phyloP scores from a whole-genome alignment of 2,797 vertebrate species.

The Peromyscus eremicus region DNA sequence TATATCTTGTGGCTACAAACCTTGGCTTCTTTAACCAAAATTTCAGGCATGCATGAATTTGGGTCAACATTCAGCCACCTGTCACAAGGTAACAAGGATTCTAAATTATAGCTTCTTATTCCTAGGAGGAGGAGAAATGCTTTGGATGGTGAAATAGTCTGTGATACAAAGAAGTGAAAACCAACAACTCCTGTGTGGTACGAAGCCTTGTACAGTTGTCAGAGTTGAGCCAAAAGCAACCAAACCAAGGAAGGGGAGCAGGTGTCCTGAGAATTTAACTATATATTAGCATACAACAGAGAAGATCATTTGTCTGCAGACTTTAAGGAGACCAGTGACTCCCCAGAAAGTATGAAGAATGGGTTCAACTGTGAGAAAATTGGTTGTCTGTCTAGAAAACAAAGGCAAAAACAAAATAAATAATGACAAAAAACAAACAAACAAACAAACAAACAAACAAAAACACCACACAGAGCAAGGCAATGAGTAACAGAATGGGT shows the following conservation, averaged over 20 bases:
- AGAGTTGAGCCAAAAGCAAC: background rate
- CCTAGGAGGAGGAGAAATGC: background rate
- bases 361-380: background rate
- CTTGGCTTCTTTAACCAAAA: constrained; percentile 44
- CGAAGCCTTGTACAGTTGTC: background rate
- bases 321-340: background rate
- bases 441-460: no score
- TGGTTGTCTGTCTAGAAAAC: background rate
- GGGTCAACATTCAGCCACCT: constrained; percentile 32
- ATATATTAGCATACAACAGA: background rate
- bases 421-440: background rate
- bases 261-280: background rate
- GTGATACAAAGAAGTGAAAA: background rate
- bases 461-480: background rate
- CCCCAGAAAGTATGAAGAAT: background rate
- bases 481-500: background rate
- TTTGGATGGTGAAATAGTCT: background rate
- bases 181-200: background rate
- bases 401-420: background rate
- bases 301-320: background rate
- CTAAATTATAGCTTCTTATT: constrained; percentile 30
- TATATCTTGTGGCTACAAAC: background rate
- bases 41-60: background rate
- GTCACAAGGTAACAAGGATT: constrained; percentile 50
- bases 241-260: constrained; percentile 24